Conservation (phyloP, 2,797 vertebrate genomes). For the Coilia nasus region DNA sequence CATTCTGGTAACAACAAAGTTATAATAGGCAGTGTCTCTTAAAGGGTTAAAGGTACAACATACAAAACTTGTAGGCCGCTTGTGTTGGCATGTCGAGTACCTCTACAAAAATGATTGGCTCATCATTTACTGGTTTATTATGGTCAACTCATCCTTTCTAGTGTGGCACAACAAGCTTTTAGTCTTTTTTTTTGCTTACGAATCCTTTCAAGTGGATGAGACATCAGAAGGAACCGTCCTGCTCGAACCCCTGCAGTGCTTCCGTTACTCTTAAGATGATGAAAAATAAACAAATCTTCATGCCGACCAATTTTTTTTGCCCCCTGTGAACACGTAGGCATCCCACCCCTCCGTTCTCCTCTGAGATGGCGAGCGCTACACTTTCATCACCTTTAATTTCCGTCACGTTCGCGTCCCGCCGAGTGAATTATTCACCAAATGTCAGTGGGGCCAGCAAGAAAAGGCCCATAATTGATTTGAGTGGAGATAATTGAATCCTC, state of each 20-base stretch:
- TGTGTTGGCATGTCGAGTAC: neutral
- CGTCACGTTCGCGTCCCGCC: neutral
- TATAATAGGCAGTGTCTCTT: no score
- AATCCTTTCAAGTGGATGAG: neutral
- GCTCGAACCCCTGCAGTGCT: neutral
- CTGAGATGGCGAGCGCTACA: no score
- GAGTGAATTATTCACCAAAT: conserved; percentile 52
- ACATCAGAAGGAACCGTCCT: neutral
- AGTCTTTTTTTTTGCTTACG: neutral
- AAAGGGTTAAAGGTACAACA: no score
- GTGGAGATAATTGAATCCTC: conserved; percentile 58
- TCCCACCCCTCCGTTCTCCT: neutral
- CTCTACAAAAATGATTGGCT: neutral
- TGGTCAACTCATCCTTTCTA: neutral
- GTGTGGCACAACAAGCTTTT: neutral
- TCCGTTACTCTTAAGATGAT: neutral
- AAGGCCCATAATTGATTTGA: conserved; percentile 54
- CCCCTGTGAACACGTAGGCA: neutral
- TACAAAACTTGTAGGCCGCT: no score
- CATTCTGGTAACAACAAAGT: no score
- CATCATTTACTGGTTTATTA: neutral
- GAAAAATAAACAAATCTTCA: conserved; percentile 17
- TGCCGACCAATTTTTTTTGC: no score
- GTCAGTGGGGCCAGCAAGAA: conserved; percentile 51
- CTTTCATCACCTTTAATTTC: neutral